Evolutionary conservation across 2,797 vertebrate genomes (phyloP), one percentile per base, ranked within the genome.

Genomic region (Momotus momota): DNA sequence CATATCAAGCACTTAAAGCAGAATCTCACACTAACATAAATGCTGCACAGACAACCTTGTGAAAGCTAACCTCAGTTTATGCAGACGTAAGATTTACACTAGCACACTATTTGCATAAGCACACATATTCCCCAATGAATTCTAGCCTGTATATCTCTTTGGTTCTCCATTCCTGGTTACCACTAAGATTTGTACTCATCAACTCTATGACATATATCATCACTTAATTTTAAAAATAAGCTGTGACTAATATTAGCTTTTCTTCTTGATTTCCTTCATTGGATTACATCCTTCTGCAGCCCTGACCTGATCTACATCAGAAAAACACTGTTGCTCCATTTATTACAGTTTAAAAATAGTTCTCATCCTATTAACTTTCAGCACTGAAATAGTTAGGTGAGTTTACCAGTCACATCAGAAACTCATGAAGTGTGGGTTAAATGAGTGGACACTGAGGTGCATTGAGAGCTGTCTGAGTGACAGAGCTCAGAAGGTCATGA

Each of bases 81-180:
- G 15, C 25, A 48, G 3, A 29, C 14, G n/a, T 49, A 54, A 62
- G 23, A 73, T 13, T 60, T 60, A 29, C 10, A 8, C 40, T 48
- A 69, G 18, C 35, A 16, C 0, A 0, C 21, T 31, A 52, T 48
- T 40, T 92, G 49, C 3, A 0, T 31, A 45, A 75, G 7, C 0
- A 2, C 40, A 35, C 7, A 12, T 27, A 48, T 10, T 86, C 9
- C 38, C 17, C 58, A 48, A 21, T 0, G 5, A 86, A 86, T 43
- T 62, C 48, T 14, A n/a, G 40, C 60, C 54, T 10, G 14, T 27
- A 9, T 8, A n/a, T 12, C 10, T 78, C 57, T 74, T 64, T 31
- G 23, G 9, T 25, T 80, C n/a, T 82, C 38, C 9, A 2, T 40
- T 78, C 48, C 43, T 3, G 0, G 18, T 49, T 51, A 80, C 22